Evolutionary conservation across 2,113 vertebrate genomes (phyloP).

Genomic region (Psittacula cyanocephala): DNA sequence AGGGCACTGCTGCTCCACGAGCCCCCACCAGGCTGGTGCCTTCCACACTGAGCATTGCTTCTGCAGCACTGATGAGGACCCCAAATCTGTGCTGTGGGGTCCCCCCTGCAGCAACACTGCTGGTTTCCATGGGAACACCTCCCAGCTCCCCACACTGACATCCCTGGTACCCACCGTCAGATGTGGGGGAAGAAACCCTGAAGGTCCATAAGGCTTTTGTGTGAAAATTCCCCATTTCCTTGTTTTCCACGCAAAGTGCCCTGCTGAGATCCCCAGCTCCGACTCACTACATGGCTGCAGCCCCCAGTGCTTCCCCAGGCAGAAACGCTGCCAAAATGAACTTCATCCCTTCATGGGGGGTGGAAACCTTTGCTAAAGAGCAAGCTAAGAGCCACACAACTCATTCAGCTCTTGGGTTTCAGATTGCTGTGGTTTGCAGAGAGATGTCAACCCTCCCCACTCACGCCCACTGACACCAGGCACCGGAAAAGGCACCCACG

Average conservation of each 20-base stretch:
- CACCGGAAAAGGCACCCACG: neutral
- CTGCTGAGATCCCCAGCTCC: neutral
- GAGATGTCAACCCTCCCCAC: neutral
- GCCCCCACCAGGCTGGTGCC: neutral
- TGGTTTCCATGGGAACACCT: neutral
- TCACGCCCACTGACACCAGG: neutral
- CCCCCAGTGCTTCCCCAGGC: neutral
- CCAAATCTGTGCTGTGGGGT: neutral
- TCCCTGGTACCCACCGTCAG: neutral
- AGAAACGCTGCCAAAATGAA: neutral
- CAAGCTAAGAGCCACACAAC: neutral
- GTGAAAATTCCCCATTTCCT: neutral
- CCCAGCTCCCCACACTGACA: neutral
- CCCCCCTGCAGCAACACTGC: neutral
- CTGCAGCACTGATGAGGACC: neutral
- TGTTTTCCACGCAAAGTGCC: neutral
- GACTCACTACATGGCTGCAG: neutral
- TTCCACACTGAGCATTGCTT: rapidly evolving
- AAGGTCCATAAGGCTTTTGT: neutral
- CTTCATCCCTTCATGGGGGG: neutral
- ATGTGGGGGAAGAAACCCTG: neutral
- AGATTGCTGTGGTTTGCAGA: neutral
- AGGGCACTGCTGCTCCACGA: rapidly evolving
- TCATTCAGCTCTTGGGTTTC: neutral
- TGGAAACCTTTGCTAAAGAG: neutral